phyloP scores from a whole-genome alignment of 2,113 vertebrate genomes.

The Pelecanus crispus region DNA sequence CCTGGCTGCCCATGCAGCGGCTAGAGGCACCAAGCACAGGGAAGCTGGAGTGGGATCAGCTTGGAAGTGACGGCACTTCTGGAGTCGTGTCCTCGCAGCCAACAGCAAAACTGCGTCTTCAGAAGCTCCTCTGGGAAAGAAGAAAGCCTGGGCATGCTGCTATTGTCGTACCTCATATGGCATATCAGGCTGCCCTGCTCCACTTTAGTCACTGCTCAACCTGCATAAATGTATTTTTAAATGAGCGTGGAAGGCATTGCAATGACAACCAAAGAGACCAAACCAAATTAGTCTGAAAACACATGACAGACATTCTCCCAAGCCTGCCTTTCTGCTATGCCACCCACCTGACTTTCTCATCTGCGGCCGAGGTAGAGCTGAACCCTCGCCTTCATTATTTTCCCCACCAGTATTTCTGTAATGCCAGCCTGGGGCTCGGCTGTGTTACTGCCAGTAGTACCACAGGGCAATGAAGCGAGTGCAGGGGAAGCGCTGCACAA shows the following conservation, averaged over 20 bases:
- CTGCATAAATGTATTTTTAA: not conserved
- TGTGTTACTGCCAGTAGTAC: not conserved
- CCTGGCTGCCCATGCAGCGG: not conserved
- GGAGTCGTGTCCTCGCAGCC: accelerated
- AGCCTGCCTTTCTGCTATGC: not conserved
- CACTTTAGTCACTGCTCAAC: not conserved
- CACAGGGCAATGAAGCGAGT: not conserved
- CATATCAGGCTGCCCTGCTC: accelerated
- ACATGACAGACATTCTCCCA: not conserved
- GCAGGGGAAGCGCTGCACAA: not conserved
- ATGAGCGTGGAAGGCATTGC: not conserved
- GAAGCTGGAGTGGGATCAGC: not conserved
- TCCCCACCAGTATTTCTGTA: not conserved
- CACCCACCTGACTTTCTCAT: not conserved
- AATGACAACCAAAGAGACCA: not conserved
- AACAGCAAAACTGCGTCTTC: not conserved
- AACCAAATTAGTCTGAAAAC: not conserved
- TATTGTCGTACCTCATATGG: not conserved
- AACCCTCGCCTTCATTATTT: not conserved
- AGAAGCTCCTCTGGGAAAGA: not conserved
- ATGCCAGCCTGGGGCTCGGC: not conserved
- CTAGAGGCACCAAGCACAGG: accelerated
- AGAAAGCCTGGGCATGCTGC: not conserved
- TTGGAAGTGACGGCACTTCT: not conserved
- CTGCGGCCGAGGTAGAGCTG: not conserved